These are phyloP conservation scores for Leptatherina wallacei DNA, from an alignment of 2,797 vertebrate species.

Conservation along the genomic window DNA sequence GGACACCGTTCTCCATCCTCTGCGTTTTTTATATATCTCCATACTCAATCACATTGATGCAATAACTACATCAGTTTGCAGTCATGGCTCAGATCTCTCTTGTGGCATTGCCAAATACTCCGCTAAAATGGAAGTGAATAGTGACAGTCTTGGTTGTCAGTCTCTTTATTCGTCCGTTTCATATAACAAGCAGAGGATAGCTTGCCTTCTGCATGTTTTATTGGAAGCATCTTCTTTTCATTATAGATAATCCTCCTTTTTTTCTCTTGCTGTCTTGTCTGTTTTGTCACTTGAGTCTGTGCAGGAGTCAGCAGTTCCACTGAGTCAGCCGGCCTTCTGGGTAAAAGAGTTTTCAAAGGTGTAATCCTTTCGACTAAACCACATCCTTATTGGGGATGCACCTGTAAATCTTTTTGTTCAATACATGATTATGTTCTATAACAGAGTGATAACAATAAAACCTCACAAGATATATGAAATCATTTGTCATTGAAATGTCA, in stretches of 20 bases:
- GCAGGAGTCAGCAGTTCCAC: constrained; percentile 31
- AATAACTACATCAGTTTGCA: constrained; percentile 35
- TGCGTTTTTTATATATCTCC: constrained; percentile 49
- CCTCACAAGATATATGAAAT: not conserved
- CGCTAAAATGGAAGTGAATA: constrained; percentile 23
- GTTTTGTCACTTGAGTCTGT: constrained; percentile 52
- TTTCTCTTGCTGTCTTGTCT: constrained; percentile 39
- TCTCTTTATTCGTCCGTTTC: constrained; percentile 23
- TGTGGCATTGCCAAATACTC: constrained; percentile 14
- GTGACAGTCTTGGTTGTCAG: constrained; percentile 11
- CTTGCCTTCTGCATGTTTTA: constrained; percentile 20
- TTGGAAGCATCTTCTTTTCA: constrained; percentile 42
- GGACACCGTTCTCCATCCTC: constrained; percentile 40
- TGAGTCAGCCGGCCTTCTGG: constrained; percentile 54
- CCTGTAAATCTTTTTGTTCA: constrained; percentile 30
- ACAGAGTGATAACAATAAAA: not conserved
- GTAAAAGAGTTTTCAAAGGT: constrained; percentile 51
- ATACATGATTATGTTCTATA: constrained; percentile 34
- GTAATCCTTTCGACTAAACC: constrained; percentile 39
- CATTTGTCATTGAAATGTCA: too few relatives aligned
- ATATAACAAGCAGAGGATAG: constrained; percentile 15
- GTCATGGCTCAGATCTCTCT: constrained; percentile 1
- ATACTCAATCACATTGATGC: constrained; percentile 51
- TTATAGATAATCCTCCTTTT: constrained; percentile 34
- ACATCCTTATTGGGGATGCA: constrained; percentile 32